Conservation (phyloP, 2,113 vertebrate species). For the Phalacrocorax aristotelis region DNA sequence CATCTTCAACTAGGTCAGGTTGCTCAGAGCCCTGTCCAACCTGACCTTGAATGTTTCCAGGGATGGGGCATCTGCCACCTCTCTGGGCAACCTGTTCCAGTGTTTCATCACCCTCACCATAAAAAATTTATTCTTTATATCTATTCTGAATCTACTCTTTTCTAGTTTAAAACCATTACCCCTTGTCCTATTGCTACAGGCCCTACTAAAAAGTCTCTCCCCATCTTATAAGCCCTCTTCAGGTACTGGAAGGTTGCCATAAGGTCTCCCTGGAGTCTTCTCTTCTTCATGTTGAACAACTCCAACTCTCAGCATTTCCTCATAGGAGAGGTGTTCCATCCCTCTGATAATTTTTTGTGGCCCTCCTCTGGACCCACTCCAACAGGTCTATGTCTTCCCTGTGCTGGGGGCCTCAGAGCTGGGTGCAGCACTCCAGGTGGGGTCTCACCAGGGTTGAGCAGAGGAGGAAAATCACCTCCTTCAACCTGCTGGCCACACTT, state of each 20-base stretch:
- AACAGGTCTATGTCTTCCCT: not conserved
- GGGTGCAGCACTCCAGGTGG: not conserved
- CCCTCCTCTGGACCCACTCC: not conserved
- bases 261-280: not conserved
- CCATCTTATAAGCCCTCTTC: not conserved
- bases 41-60: not conserved
- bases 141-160: not conserved
- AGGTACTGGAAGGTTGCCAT: not conserved
- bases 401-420: not conserved
- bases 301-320: not conserved
- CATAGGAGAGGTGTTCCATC: not conserved
- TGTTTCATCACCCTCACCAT: not conserved
- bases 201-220: not conserved
- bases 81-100: not conserved
- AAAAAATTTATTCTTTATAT: not conserved
- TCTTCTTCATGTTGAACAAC: not conserved
- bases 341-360: not conserved
- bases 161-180: not conserved
- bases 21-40: not conserved
- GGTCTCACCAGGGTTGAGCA: not conserved
- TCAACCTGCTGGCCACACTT: not conserved
- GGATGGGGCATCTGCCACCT: not conserved
- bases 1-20: not conserved
- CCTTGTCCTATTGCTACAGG: not conserved
- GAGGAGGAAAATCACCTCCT: not conserved